Percentiles rank a stretch among this genome's conserved stretches.
phyloP scores from a whole-genome alignment of 2,888 invertebrate genomes.

The Dyspetes luteomarginatus region DNA sequence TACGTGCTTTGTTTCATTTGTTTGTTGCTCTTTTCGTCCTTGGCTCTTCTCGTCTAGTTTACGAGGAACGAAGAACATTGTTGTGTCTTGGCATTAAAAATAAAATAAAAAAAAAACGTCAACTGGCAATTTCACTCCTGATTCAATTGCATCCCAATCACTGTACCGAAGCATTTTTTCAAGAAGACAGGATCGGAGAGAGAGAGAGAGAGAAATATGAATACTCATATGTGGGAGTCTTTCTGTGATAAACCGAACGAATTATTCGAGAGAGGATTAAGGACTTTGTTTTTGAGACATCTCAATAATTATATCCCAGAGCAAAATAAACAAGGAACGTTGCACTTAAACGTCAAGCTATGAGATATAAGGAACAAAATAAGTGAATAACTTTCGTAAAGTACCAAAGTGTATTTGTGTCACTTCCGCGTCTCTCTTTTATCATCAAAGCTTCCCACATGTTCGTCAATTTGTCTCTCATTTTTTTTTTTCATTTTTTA shows the following conservation, averaged over 20 bases:
- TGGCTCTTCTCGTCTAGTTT: neutral
- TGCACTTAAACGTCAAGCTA: constrained; percentile 7
- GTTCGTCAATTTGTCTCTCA: constrained; percentile 44
- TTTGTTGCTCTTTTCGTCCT: neutral
- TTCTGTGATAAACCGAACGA: constrained; percentile 9
- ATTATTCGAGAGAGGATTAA: constrained; percentile 1
- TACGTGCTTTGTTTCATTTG: neutral
- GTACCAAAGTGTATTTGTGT: constrained; percentile 27
- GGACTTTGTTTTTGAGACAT: neutral
- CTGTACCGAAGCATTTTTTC: no score
- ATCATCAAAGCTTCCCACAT: neutral
- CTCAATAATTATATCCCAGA: constrained; percentile 13
- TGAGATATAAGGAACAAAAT: constrained; percentile 25
- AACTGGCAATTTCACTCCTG: constrained; percentile 4
- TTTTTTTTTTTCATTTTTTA: constrained; percentile 70
- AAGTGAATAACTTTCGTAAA: constrained; percentile 47
- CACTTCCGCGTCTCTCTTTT: neutral
- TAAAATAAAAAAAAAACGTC: constrained; percentile 5
- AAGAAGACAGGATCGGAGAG: constrained; percentile 8
- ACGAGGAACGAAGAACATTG: neutral
- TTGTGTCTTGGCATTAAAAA: neutral
- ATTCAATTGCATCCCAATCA: neutral
- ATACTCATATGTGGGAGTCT: constrained; percentile 8
- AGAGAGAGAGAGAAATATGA: neutral
- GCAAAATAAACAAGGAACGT: neutral